A percentile compares a stretch with the other conserved stretches of the same genome.
These are phyloP conservation scores for Pempheris klunzingeri DNA, from an alignment of 2,797 vertebrate genomes.

Conservation along the genomic window DNA sequence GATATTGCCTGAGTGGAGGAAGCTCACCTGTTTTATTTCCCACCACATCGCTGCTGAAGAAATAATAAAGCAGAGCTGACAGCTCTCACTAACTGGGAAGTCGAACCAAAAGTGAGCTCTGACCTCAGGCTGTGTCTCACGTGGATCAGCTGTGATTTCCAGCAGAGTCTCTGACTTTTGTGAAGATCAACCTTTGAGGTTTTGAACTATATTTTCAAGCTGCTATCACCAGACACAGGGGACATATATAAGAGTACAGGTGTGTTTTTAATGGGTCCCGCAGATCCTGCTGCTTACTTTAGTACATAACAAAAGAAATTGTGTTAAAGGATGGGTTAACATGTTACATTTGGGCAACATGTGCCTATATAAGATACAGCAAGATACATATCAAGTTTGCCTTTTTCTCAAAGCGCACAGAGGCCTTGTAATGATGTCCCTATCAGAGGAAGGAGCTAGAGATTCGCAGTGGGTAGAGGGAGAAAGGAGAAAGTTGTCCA, in stretches of 20 bases:
- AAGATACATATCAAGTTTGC: not conserved
- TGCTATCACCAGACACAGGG: not conserved
- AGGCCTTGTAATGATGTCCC: not conserved
- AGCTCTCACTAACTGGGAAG: conserved; percentile 53
- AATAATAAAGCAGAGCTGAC: conserved; percentile 52
- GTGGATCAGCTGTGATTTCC: conserved; percentile 44
- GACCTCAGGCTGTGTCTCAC: conserved; percentile 52
- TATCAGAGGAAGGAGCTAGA: not conserved
- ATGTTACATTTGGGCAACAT: not conserved
- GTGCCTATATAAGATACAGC: not conserved
- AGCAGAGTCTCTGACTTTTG: conserved; percentile 12
- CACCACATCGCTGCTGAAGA: conserved; percentile 30
- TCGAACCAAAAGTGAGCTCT: conserved; percentile 39
- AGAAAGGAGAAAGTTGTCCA: not conserved
- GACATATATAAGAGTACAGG: not conserved
- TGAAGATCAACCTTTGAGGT: conserved; percentile 7
- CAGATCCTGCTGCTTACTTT: not conserved
- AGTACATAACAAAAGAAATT: not conserved
- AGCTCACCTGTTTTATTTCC: conserved; percentile 31
- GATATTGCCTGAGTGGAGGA: conserved; percentile 7
- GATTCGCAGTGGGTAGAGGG: not conserved
- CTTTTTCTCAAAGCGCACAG: not conserved
- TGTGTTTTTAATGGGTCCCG: not conserved
- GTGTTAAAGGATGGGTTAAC: not conserved
- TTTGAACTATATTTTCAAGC: not conserved